Percentiles rank a stretch among this genome's conserved stretches.
These are phyloP conservation scores for Muricea muricata DNA, from an alignment of 92 coral and sea anemone genomes.

Conservation along the genomic window DNA sequence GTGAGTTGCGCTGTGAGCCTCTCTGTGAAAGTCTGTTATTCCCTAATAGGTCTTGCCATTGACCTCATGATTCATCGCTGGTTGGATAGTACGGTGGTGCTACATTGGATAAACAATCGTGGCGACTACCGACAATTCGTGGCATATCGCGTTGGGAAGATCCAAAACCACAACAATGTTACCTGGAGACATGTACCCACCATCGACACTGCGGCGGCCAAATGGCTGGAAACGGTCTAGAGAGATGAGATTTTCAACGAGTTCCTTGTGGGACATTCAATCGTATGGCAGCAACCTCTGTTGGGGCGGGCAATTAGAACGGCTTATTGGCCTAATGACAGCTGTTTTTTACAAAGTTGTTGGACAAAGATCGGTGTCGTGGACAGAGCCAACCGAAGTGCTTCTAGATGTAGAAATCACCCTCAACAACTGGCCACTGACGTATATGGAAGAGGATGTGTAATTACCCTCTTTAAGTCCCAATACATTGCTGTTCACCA, in stretches of 20 bases:
- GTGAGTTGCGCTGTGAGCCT: conserved; percentile 28
- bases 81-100: conserved; percentile 49
- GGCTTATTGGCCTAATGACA: neutral
- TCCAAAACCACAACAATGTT: conserved; percentile 55
- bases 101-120: conserved; percentile 50
- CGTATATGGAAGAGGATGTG: conserved; percentile 9
- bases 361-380: neutral
- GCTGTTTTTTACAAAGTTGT: neutral
- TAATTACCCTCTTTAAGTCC: neutral
- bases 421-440: conserved; percentile 17
- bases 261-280: neutral
- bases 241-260: neutral
- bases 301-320: neutral
- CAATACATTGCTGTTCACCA: neutral
- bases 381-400: neutral
- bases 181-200: conserved; percentile 54
- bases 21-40: conserved; percentile 30
- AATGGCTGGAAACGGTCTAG: neutral
- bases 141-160: conserved; percentile 42
- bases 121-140: conserved; percentile 57
- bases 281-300: neutral
- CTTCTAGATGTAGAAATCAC: neutral
- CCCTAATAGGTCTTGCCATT: conserved; percentile 40
- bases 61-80: conserved; percentile 46
- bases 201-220: conserved; percentile 22